Evolutionary conservation across 1,140 invertebrate species (phyloP).

Genomic region (honey bee (Apis mellifera)): DNA sequence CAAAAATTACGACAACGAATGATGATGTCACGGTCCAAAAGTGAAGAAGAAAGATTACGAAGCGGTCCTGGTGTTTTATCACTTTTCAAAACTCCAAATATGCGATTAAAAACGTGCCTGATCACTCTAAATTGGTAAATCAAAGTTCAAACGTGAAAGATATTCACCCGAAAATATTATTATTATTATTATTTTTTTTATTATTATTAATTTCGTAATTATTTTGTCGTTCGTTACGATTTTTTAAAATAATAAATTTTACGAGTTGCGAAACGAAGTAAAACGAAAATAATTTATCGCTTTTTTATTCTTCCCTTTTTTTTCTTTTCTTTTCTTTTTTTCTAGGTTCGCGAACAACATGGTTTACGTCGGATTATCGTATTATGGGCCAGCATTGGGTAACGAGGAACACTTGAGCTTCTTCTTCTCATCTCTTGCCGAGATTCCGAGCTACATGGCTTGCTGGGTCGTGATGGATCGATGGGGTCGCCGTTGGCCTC

Average conservation of each 20-base stretch:
- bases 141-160: neutral
- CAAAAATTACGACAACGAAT: conserved; percentile 87
- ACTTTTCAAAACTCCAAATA: conserved; percentile 91
- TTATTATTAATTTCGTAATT: neutral
- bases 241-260: neutral
- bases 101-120: conserved; percentile 87
- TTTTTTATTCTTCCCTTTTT: neutral
- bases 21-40: conserved; percentile 85
- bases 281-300: neutral
- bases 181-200: neutral
- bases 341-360: conserved; percentile 87
- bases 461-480: conserved; percentile 93
- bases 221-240: no score
- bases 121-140: conserved; percentile 84
- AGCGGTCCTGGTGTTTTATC: conserved; percentile 86
- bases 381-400: conserved; percentile 92
- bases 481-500: conserved; percentile 91
- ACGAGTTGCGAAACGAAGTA: neutral
- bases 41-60: conserved; percentile 84
- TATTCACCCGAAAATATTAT: no score
- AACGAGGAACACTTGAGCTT: conserved; percentile 93
- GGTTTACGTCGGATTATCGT: conserved; percentile 93
- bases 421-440: conserved; percentile 90
- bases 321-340: conserved; percentile 7
- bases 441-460: conserved; percentile 91